Conservation (phyloP, 2,888 invertebrate genomes). For the Melanotus villosus region DNA sequence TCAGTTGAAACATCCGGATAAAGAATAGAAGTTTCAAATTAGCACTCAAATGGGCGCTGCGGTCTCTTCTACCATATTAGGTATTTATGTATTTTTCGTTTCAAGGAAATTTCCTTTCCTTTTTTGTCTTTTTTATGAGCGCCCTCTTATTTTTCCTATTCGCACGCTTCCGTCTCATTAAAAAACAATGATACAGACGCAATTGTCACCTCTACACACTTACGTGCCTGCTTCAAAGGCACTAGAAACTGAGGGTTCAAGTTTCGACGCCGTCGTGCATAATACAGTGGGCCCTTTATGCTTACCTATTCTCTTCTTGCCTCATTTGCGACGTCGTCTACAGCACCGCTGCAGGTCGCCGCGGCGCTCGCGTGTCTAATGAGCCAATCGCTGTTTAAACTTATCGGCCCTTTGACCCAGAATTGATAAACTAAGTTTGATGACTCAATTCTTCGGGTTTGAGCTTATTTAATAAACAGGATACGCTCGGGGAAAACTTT, state of each 20-base stretch:
- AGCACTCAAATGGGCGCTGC: slow-evolving; percentile 30
- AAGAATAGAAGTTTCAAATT: slow-evolving; percentile 23
- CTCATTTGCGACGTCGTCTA: slow-evolving; percentile 40
- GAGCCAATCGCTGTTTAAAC: slow-evolving; percentile 35
- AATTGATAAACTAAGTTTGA: slow-evolving; percentile 25
- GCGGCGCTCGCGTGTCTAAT: slow-evolving; percentile 35
- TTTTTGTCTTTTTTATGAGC: slow-evolving; percentile 24
- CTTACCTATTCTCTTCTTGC: slow-evolving; percentile 44
- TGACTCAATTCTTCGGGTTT: slow-evolving; percentile 18
- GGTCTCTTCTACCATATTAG: slow-evolving; percentile 15
- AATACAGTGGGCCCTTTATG: slow-evolving; percentile 43
- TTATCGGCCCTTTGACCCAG: slow-evolving; percentile 30
- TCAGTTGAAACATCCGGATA: not conserved
- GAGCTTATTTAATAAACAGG: slow-evolving; percentile 22
- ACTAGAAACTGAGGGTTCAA: slow-evolving; percentile 40
- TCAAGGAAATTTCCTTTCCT: slow-evolving; percentile 14
- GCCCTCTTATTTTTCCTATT: slow-evolving; percentile 24
- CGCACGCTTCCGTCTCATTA: slow-evolving; percentile 41
- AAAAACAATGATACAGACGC: slow-evolving; percentile 44
- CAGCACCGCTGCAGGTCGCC: slow-evolving; percentile 19
- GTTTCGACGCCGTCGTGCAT: slow-evolving; percentile 45
- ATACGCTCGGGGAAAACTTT: not conserved
- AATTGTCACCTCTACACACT: slow-evolving; percentile 47
- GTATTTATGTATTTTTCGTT: slow-evolving; percentile 28
- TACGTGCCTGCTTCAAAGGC: slow-evolving; percentile 42